Percentiles rank a stretch among this genome's conserved stretches.
These are phyloP conservation scores for Leptoclinus maculatus DNA, from an alignment of 2,797 vertebrate species.

Conservation along the genomic window DNA sequence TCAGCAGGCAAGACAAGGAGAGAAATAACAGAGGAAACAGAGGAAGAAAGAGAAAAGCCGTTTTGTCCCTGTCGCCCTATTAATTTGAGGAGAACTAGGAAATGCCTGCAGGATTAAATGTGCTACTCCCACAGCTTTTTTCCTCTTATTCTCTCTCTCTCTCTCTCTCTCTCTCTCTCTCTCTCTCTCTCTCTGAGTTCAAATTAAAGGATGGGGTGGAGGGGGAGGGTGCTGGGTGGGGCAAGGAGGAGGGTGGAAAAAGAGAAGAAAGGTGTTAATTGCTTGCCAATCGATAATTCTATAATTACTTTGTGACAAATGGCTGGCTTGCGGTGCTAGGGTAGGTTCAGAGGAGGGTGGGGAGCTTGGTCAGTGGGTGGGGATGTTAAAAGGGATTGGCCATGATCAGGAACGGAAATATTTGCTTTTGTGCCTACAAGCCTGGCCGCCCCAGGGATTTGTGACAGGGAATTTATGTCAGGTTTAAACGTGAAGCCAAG, in stretches of 20 bases:
- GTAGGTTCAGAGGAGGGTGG: constrained; percentile 67
- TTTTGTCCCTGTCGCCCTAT: constrained; percentile 83
- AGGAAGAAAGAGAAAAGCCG: constrained; percentile 70
- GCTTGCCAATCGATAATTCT: constrained; percentile 89
- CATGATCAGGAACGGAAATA: constrained; percentile 86
- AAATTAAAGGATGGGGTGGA: constrained; percentile 84
- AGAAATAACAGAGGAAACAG: constrained; percentile 63
- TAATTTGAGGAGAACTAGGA: constrained; percentile 84
- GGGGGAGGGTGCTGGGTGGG: constrained; percentile 29
- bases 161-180: constrained; percentile 63
- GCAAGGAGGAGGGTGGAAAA: constrained; percentile 58
- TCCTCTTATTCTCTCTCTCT: constrained; percentile 50
- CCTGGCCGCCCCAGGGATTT: constrained; percentile 77
- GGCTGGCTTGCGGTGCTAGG: constrained; percentile 81
- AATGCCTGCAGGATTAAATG: constrained; percentile 85
- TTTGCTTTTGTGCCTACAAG: constrained; percentile 88
- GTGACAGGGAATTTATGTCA: constrained; percentile 85
- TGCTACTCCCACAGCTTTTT: constrained; percentile 77
- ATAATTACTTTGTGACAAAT: constrained; percentile 92
- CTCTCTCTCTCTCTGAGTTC: constrained; percentile 73
- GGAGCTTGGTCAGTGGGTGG: constrained; percentile 70
- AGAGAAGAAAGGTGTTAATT: constrained; percentile 86
- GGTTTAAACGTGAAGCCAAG: constrained; percentile 77
- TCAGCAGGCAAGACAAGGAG: constrained; percentile 64
- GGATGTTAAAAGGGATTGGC: constrained; percentile 82